phyloP scores from a whole-genome alignment of 2,888 invertebrate species.

The Galerucella calmariensis region DNA sequence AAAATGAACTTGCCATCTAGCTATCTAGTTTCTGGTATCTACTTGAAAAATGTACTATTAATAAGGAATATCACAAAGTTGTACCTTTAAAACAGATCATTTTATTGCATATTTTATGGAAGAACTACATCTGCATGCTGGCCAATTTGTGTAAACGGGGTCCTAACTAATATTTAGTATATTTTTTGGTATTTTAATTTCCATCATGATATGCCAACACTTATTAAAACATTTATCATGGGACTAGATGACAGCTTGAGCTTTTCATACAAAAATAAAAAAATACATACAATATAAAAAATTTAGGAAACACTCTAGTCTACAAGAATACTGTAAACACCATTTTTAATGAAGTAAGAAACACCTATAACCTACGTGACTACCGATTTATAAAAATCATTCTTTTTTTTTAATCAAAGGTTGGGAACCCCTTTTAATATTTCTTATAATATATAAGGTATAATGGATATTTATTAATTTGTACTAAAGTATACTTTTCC shows the following conservation, averaged over 20 bases:
- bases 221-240: constrained; percentile 56
- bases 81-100: constrained; percentile 49
- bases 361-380: constrained; percentile 59
- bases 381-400: constrained; percentile 62
- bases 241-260: constrained; percentile 67
- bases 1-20: constrained; percentile 9
- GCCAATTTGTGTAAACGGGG: constrained; percentile 42
- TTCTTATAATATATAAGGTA: constrained; percentile 56
- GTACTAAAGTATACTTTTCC: constrained; percentile 22
- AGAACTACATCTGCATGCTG: constrained; percentile 40
- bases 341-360: constrained; percentile 62
- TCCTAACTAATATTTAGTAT: constrained; percentile 42
- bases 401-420: constrained; percentile 54
- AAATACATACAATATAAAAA: constrained; percentile 66
- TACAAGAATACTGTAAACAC: constrained; percentile 66
- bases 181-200: constrained; percentile 53
- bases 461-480: constrained; percentile 20
- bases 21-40: neutral
- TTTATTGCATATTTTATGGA: constrained; percentile 47
- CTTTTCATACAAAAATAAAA: constrained; percentile 66
- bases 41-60: constrained; percentile 28
- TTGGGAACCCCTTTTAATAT: constrained; percentile 54
- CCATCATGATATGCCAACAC: constrained; percentile 65
- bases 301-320: constrained; percentile 64
- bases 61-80: constrained; percentile 51